Evolutionary conservation across 2,888 invertebrate genomes (phyloP), one percentile per base, ranked within the genome.

Genomic region (Orchestes rusci): DNA sequence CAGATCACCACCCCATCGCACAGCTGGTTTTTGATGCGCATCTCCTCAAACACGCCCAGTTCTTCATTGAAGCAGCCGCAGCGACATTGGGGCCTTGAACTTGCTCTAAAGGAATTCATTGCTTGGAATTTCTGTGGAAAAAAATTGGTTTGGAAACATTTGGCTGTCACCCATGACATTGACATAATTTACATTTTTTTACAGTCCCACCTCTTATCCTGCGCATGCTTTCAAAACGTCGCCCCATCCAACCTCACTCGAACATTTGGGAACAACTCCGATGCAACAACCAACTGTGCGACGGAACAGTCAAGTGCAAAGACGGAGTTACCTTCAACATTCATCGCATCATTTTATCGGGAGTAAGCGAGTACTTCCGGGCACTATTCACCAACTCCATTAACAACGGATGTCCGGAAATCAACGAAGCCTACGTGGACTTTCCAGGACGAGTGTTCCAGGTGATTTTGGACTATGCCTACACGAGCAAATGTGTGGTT

Each of bases 381-480:
- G 80, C 79, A 1, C 72, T 82, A 52, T 83, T 84, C 65, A 78
- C 80, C 43, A 82, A 80, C 64, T 79, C 78, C 10, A 68, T 81
- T 51, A 77, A 76, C 56, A 72, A 74, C 56, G 77, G 75, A 39
- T 71, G 75, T 55, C 72, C 73, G 37, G 80, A 80, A 59, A 75
- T 73, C 53, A 75, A 70, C 2, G 73, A 78, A 63, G 75, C 82
- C 52, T 71, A 70, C 54, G 73, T 82, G 23, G 75, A 74, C 54
- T 75, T 78, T 27, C 72, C 78, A 2, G 73, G 75, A 45, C 66
- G 71, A 48, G 74, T 75, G 57, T 78, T 88, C 70, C 70, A 71
- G 42, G 68, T 76, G 29, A 76, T 88, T 46, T 73, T 89, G 41
- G 83, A 85, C 59, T 87, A 79, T 61, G 82, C 82, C 0, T 87